phyloP scores from a whole-genome alignment of 1,140 invertebrate genomes.

The Drosophila neocordata region DNA sequence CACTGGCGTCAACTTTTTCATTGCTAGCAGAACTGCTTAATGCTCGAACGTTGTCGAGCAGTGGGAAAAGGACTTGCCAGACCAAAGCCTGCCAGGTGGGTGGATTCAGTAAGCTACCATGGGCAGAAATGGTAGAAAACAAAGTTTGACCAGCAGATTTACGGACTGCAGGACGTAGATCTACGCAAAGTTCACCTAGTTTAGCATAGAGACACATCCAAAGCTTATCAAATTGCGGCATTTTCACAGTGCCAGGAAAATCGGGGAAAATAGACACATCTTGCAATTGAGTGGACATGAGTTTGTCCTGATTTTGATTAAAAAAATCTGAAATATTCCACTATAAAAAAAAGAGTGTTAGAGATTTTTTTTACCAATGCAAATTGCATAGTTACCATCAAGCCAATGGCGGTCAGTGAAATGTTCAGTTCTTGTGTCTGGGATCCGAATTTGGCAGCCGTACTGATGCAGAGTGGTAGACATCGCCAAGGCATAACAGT shows the following conservation, averaged over 20 bases:
- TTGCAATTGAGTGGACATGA: slow-evolving; percentile 88
- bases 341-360: slow-evolving; percentile 83
- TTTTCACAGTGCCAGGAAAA: slow-evolving; percentile 91
- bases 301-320: slow-evolving; percentile 96
- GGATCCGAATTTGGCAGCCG: slow-evolving; percentile 97
- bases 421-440: slow-evolving; percentile 99
- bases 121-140: slow-evolving; percentile 98
- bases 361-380: slow-evolving; percentile 39
- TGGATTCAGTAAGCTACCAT: slow-evolving; percentile 93
- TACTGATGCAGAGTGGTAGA: slow-evolving; percentile 95
- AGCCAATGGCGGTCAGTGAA: slow-evolving; percentile 97
- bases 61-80: slow-evolving; percentile 97
- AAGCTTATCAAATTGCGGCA: slow-evolving; percentile 95
- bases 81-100: slow-evolving; percentile 95
- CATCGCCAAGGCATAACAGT: slow-evolving; percentile 94
- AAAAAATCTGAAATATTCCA: slow-evolving; percentile 99
- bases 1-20: slow-evolving; percentile 95
- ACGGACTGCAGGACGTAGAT: slow-evolving; percentile 96
- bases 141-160: slow-evolving; percentile 99
- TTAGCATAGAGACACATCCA: slow-evolving; percentile 98
- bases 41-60: slow-evolving; percentile 95
- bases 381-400: slow-evolving; percentile 88
- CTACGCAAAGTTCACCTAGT: slow-evolving; percentile 95
- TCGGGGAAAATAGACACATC: slow-evolving; percentile 91
- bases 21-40: slow-evolving; percentile 96